Evolutionary conservation across 2,113 vertebrate species (phyloP).

Genomic region (Brevimyrus niger): DNA sequence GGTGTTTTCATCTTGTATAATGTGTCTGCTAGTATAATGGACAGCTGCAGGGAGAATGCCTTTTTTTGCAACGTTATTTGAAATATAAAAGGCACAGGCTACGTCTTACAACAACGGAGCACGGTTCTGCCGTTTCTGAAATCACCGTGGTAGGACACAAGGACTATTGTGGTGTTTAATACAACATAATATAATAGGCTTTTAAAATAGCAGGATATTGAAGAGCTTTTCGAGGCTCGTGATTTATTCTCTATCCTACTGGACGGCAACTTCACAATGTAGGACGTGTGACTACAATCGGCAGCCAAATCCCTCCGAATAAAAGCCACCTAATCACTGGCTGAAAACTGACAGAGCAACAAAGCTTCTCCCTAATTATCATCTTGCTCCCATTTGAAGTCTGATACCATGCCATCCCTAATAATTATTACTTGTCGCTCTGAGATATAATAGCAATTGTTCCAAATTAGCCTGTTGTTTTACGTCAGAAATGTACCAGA

Average conservation of each 20-base stretch:
- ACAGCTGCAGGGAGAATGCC: not conserved
- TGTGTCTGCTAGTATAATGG: not conserved
- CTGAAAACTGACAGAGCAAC: constrained; percentile 56
- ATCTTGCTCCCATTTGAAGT: constrained; percentile 40
- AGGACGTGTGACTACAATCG: constrained; percentile 43
- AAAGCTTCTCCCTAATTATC: constrained; percentile 60
- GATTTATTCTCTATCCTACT: constrained; percentile 28
- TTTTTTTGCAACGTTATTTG: not conserved
- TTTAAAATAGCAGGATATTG: not conserved
- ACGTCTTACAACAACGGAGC: not conserved
- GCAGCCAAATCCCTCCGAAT: constrained; percentile 40
- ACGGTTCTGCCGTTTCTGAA: not conserved
- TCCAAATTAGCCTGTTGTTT: constrained; percentile 21
- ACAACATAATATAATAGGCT: not conserved
- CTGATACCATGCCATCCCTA: constrained; percentile 35
- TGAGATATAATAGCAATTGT: constrained; percentile 49
- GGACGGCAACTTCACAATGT: constrained; percentile 35
- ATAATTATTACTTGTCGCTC: constrained; percentile 53
- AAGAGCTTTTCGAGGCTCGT: not conserved
- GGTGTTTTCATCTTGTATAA: not conserved
- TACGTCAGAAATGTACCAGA: constrained; percentile 8
- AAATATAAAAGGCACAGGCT: not conserved
- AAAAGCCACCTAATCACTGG: constrained; percentile 55
- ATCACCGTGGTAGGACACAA: not conserved
- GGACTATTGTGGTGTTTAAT: constrained; percentile 4